Evolutionary conservation across 2,797 vertebrate genomes (phyloP).

Genomic region (Semotilus atromaculatus): DNA sequence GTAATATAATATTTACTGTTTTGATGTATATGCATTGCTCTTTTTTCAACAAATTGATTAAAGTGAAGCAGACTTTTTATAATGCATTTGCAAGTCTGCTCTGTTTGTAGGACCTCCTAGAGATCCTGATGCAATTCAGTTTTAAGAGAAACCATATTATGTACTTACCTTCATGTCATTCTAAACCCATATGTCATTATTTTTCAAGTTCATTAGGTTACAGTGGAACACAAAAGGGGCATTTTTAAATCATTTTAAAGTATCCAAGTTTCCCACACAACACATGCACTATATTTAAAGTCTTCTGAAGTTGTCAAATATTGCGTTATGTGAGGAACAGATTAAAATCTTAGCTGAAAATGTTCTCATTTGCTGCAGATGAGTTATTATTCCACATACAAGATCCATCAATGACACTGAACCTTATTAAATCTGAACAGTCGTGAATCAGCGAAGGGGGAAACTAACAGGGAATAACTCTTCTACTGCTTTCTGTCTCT

Average conservation of each 20-base stretch:
- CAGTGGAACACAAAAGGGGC: not conserved
- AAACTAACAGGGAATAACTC: not conserved
- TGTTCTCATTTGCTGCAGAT: not conserved
- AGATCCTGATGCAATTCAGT: not conserved
- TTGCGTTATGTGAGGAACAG: not conserved
- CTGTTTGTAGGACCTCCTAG: not conserved
- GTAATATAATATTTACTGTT: not conserved
- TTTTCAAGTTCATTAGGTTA: not conserved
- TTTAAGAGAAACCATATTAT: not conserved
- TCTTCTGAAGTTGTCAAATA: not conserved
- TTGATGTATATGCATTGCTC: not conserved
- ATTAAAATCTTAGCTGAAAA: not conserved
- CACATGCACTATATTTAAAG: not conserved
- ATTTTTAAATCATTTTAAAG: not conserved
- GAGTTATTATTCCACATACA: not conserved
- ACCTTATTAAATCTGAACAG: not conserved
- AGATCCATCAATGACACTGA: not conserved
- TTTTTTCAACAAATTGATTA: not conserved
- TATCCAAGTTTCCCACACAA: not conserved
- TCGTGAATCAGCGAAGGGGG: not conserved
- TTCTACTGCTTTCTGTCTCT: not conserved
- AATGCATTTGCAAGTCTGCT: not conserved
- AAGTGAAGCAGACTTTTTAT: not conserved
- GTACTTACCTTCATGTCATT: not conserved
- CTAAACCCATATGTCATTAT: not conserved